phyloP scores from a whole-genome alignment of 1,140 invertebrate species.

The Euborellia annulipes region DNA sequence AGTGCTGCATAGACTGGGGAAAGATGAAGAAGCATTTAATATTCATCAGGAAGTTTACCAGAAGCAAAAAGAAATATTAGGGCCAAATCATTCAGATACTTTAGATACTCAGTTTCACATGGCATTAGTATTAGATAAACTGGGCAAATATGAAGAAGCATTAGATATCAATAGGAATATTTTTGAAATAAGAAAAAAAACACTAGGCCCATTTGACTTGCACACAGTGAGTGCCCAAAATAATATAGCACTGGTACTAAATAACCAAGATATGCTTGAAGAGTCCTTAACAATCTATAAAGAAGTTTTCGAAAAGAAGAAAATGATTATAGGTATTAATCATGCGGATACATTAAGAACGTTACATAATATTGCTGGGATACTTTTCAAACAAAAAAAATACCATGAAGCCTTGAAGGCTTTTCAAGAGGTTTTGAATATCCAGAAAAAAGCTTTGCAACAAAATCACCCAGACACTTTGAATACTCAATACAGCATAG shows the following conservation, averaged over 20 bases:
- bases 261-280: conserved; percentile 13
- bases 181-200: conserved; percentile 12
- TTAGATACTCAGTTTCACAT: conserved; percentile 14
- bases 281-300: conserved; percentile 16
- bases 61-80: conserved; percentile 13
- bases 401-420: too few relatives aligned
- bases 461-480: conserved; percentile 13
- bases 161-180: conserved; percentile 16
- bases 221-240: conserved; percentile 13
- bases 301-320: conserved; percentile 14
- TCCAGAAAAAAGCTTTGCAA: conserved; percentile 10
- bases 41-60: conserved; percentile 11
- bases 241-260: conserved; percentile 15
- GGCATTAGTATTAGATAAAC: conserved; percentile 14
- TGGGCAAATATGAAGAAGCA: conserved; percentile 18
- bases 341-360: conserved; percentile 19
- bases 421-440: too few relatives aligned
- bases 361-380: conserved; percentile 5
- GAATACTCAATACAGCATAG: conserved; percentile 12
- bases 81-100: conserved; percentile 14
- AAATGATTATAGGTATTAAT: conserved; percentile 15
- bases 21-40: conserved; percentile 14
- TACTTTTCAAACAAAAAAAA: neutral
- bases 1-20: conserved; percentile 5
- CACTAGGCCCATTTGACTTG: conserved; percentile 16